These are phyloP conservation scores for Forficula auricularia DNA, from an alignment of 1,140 invertebrate genomes.

Conservation along the genomic window DNA sequence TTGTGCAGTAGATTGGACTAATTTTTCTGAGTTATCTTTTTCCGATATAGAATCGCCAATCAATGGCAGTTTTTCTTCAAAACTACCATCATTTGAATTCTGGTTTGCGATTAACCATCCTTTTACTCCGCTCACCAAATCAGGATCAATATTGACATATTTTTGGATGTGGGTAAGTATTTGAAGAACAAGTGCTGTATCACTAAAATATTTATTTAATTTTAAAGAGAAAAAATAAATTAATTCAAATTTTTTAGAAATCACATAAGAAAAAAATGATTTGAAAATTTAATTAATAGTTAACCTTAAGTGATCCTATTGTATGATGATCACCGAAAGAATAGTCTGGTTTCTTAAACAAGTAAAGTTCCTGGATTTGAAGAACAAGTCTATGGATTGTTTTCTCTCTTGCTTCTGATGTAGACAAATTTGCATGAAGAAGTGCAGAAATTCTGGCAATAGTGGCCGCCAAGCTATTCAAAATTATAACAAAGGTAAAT, in stretches of 20 bases:
- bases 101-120: constrained; percentile 31
- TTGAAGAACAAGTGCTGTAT: constrained; percentile 36
- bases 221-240: too few species aligned
- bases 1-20: constrained; percentile 37
- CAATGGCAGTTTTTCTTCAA: neutral
- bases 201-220: constrained; percentile 18
- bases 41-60: neutral
- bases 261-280: too few species aligned
- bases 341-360: constrained; percentile 36
- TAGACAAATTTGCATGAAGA: too few species aligned
- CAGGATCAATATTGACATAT: constrained; percentile 36
- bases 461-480: too few species aligned
- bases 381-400: constrained; percentile 7
- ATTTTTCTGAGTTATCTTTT: constrained; percentile 19
- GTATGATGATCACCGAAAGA: constrained; percentile 43
- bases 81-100: too few species aligned
- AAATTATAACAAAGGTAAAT: too few species aligned
- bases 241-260: too few species aligned
- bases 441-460: too few species aligned
- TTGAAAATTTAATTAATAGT: too few species aligned
- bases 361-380: constrained; percentile 38
- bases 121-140: constrained; percentile 34
- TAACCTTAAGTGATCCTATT: constrained; percentile 21
- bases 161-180: constrained; percentile 36
- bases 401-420: neutral